phyloP scores from a whole-genome alignment of 2,797 vertebrate species.

The Diplodus sargus region DNA sequence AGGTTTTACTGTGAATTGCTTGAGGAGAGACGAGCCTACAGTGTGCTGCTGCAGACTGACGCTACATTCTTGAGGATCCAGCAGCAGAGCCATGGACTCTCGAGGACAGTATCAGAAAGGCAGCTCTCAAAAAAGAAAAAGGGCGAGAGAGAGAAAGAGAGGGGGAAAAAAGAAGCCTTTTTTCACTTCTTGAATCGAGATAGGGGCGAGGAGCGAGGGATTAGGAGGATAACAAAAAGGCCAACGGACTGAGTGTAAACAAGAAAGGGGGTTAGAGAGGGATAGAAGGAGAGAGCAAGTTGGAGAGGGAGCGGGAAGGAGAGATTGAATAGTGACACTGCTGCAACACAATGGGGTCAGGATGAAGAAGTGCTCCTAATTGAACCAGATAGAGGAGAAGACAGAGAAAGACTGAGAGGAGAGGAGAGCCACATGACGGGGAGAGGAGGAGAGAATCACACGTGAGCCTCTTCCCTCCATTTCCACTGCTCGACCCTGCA shows the following conservation, averaged over 20 bases:
- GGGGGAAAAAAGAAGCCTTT: conserved; percentile 24
- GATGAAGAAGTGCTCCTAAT: conserved; percentile 86
- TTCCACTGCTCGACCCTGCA: neutral
- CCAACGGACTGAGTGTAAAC: conserved; percentile 77
- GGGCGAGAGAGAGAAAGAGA: too few species aligned
- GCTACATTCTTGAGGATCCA: conserved; percentile 54
- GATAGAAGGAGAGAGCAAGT: conserved; percentile 62
- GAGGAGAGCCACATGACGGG: conserved; percentile 44
- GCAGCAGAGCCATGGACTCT: conserved; percentile 60
- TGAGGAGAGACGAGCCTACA: conserved; percentile 25
- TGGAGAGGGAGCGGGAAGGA: conserved; percentile 61
- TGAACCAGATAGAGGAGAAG: conserved; percentile 84
- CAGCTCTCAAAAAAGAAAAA: conserved; percentile 36
- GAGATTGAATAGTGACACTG: conserved; percentile 85
- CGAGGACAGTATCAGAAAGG: conserved; percentile 58
- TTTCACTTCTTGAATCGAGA: conserved; percentile 67
- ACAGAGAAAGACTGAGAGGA: conserved; percentile 60
- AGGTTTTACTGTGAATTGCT: conserved; percentile 9
- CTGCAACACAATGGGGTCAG: conserved; percentile 87
- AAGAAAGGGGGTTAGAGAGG: conserved; percentile 74
- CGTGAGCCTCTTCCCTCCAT: conserved; percentile 6
- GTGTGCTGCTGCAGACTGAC: conserved; percentile 46
- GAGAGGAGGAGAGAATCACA: conserved; percentile 35
- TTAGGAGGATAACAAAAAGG: conserved; percentile 77
- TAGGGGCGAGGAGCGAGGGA: conserved; percentile 59